Evolutionary conservation across 2,888 invertebrate species (phyloP).

Genomic region (Apamea crenata): DNA sequence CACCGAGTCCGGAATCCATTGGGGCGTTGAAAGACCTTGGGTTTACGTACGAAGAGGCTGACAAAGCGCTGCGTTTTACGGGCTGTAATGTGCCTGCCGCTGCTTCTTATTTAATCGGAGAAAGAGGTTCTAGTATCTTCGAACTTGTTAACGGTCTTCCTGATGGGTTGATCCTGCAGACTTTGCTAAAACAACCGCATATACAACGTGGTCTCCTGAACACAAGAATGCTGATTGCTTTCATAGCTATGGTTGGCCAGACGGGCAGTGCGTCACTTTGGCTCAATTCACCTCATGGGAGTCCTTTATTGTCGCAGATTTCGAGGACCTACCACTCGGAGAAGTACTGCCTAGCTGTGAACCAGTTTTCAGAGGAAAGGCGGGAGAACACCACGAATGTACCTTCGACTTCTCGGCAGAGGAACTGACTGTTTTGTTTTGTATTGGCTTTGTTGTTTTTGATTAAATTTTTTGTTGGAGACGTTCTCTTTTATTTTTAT

Average conservation of each 20-base stretch:
- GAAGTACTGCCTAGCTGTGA: constrained; percentile 87
- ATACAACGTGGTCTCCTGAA: constrained; percentile 86
- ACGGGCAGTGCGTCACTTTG: constrained; percentile 85
- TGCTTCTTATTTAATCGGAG: constrained; percentile 85
- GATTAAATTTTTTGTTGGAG: constrained; percentile 27
- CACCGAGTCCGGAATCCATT: constrained; percentile 80
- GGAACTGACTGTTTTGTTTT: constrained; percentile 64
- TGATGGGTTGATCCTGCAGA: constrained; percentile 82
- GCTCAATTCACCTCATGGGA: constrained; percentile 87
- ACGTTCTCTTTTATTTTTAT: not conserved
- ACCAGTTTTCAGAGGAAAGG: constrained; percentile 84
- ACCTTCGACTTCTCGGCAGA: constrained; percentile 83
- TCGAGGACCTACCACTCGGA: constrained; percentile 88
- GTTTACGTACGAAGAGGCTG: constrained; percentile 80
- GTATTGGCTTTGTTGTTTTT: constrained; percentile 19
- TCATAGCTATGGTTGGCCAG: constrained; percentile 87
- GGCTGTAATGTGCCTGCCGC: constrained; percentile 87
- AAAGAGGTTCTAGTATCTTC: constrained; percentile 85
- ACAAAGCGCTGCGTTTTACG: constrained; percentile 80
- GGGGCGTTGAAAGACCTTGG: constrained; percentile 81
- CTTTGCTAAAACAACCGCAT: constrained; percentile 84
- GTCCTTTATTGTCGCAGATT: constrained; percentile 85
- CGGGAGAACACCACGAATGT: constrained; percentile 63
- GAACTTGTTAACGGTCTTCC: constrained; percentile 85
- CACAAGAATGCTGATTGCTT: constrained; percentile 86